Evolutionary conservation across 1,140 invertebrate species (phyloP), one percentile per base, ranked within the genome.

Genomic region (Drosophila ercepeae): DNA sequence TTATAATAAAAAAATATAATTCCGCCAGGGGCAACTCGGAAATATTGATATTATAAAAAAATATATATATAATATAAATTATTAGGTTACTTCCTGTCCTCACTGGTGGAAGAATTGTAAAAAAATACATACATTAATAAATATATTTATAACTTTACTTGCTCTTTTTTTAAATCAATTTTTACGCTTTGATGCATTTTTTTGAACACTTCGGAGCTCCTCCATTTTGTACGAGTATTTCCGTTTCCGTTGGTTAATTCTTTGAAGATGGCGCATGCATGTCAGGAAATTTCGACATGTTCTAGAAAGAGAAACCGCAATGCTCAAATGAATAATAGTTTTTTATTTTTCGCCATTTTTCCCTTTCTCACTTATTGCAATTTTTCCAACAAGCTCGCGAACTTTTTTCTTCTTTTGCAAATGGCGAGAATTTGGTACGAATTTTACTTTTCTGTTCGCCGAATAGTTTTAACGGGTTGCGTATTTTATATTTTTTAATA

Each of bases 1-100:
- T 79, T 60, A 59, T 67, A 75, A 75, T 75, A 60, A 68, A 81
- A 77, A 83, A 73, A 65, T 68, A 73, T 82, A 55, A 11, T n/a
- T 32, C 60, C 72, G 44, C 65, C 59, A 39, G 57, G 44, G 69
- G 72, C 70, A 41, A 65, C 16, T 36, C 44, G n/a, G 51, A 65
- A 55, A 29, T 48, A 7, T 34, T 42, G 8, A 21, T 21, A 48
- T 39, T 52, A n/a, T n/a, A n/a, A 49, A 53, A 46, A 25, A 64
- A 48, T 59, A 59, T 44, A 18, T 27, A 34, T 58, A 34, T 18
- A 42, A 19, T n/a, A n/a, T n/a, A n/a, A n/a, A n/a, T n/a, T n/a
- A n/a, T n/a, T n/a, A n/a, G n/a, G n/a, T n/a, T n/a, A n/a, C n/a
- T n/a, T n/a, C n/a, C n/a, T n/a, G n/a, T n/a, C n/a, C n/a, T n/a